These are phyloP conservation scores for Drosophila burlai DNA, from an alignment of 1,140 invertebrate genomes.

Conservation along the genomic window DNA sequence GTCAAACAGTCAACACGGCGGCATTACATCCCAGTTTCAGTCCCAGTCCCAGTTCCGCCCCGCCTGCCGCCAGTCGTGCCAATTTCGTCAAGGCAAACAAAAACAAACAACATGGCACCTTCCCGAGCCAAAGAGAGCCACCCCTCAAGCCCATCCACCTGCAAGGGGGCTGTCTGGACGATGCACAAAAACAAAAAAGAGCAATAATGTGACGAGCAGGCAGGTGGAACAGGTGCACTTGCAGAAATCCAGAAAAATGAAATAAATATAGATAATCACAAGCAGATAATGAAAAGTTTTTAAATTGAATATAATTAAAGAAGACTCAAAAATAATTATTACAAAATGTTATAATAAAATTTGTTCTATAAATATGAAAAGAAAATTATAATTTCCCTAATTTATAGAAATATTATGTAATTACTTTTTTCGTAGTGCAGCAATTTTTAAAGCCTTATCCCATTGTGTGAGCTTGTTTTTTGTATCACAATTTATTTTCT, in stretches of 20 bases:
- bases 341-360: too few species aligned
- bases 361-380: too few species aligned
- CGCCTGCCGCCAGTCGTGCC: conserved; percentile 45
- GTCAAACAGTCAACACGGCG: conserved; percentile 77
- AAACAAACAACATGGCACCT: conserved; percentile 60
- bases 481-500: neutral
- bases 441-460: too few species aligned
- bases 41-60: neutral
- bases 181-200: conserved; percentile 59
- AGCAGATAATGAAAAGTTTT: neutral
- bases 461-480: neutral
- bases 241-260: neutral
- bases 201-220: conserved; percentile 17
- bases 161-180: conserved; percentile 26
- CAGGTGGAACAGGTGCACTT: conserved; percentile 6
- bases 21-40: conserved; percentile 1
- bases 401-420: neutral
- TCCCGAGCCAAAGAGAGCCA: conserved; percentile 21
- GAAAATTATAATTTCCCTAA: neutral
- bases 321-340: neutral
- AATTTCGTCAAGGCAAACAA: conserved; percentile 77
- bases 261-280: neutral
- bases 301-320: neutral
- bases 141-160: neutral
- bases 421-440: neutral